Conservation (phyloP, 2,113 vertebrate genomes). For the Chelonoidis abingdonii region DNA sequence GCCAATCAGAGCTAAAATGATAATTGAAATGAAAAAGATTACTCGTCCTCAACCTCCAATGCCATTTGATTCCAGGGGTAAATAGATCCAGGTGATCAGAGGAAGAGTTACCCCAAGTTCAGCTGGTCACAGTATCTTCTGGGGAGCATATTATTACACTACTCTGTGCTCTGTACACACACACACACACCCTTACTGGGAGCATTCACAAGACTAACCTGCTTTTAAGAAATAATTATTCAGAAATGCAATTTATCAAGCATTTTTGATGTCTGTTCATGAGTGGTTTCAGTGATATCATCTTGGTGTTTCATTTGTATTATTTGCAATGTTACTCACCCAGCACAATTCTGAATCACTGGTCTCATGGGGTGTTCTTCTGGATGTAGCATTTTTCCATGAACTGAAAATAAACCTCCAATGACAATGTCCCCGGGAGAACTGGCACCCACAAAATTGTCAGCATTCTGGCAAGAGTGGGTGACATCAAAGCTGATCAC, state of each 20-base stretch:
- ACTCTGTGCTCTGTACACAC: not conserved
- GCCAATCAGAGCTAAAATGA: not conserved
- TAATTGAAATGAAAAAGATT: not conserved
- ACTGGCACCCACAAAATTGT: slow-evolving; percentile 74
- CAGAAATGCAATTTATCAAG: not conserved
- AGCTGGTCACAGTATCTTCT: not conserved
- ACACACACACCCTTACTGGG: too few species aligned
- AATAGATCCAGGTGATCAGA: not conserved
- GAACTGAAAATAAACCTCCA: slow-evolving; percentile 82
- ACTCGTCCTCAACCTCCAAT: not conserved
- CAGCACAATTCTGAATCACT: slow-evolving; percentile 76
- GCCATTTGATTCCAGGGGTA: not conserved
- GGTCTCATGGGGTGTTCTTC: slow-evolving; percentile 72
- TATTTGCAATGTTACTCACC: slow-evolving; percentile 78
- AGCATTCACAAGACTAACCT: not conserved
- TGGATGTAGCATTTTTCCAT: slow-evolving; percentile 74
- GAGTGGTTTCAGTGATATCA: not conserved
- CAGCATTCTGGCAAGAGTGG: slow-evolving; percentile 72
- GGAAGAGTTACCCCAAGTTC: not conserved
- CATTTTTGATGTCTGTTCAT: not conserved
- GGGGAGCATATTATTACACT: not conserved
- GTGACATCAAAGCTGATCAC: slow-evolving; percentile 11
- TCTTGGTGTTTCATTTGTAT: not conserved
- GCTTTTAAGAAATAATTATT: not conserved
- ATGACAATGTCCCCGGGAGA: slow-evolving; percentile 78